These are phyloP conservation scores for Graphium colonna DNA, from an alignment of 2,888 invertebrate species.

Conservation along the genomic window DNA sequence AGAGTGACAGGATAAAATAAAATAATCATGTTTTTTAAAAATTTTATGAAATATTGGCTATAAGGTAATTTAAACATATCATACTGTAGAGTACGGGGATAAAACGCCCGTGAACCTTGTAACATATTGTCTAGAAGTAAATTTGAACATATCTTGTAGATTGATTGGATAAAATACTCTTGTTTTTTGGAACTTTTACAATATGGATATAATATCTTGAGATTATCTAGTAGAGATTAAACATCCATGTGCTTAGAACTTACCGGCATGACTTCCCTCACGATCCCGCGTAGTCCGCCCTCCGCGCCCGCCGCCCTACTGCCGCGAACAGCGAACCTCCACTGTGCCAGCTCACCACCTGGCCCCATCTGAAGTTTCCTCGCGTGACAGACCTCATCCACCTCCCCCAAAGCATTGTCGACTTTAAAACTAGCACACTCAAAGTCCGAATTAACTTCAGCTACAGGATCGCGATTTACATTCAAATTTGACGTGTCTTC, in stretches of 20 bases:
- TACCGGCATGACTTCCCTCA: constrained; percentile 65
- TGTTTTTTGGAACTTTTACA: too few species aligned
- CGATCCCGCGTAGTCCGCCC: constrained; percentile 59
- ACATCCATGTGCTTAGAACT: constrained; percentile 36
- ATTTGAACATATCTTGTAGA: too few species aligned
- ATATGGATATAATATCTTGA: too few species aligned
- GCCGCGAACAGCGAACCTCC: constrained; percentile 58
- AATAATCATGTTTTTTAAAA: too few species aligned
- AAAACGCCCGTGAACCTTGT: too few species aligned
- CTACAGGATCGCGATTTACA: constrained; percentile 46
- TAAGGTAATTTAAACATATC: too few species aligned
- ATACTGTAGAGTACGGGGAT: too few species aligned
- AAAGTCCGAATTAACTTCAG: constrained; percentile 38
- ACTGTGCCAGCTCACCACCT: constrained; percentile 73
- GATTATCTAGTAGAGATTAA: not conserved
- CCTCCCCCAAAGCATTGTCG: constrained; percentile 37
- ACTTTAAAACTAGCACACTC: constrained; percentile 41
- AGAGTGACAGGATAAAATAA: too few species aligned
- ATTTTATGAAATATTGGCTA: too few species aligned
- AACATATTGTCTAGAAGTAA: too few species aligned
- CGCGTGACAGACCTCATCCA: constrained; percentile 60
- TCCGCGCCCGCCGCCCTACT: constrained; percentile 66
- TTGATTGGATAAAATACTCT: too few species aligned
- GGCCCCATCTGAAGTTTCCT: constrained; percentile 68
- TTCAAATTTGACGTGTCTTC: constrained; percentile 72